Base-by-base conservation (phyloP, 2,113 vertebrate species). In the Brachyistius frenatus region DNA sequence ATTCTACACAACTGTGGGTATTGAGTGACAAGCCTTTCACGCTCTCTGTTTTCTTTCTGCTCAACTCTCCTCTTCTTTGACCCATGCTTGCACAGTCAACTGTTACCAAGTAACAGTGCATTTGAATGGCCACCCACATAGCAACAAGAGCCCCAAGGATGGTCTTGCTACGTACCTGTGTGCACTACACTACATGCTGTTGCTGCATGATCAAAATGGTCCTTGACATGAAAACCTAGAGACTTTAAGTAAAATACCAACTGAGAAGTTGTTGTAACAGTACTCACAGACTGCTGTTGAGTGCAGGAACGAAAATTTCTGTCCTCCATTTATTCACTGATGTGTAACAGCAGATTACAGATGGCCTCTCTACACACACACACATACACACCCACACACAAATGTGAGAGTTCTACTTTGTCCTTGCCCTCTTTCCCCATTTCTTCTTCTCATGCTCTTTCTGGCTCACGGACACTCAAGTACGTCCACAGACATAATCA, bases 101-200 rank as follows among this genome's bases (percentile, higher is more conserved):
- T 79, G 93, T 95, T 94, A 93, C 92, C 88, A 92, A 94, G 93
- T 94, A 94, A 95, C 92, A 55, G 83, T 60, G 77, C 39, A 72
- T 86, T 54, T 85, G 65, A 90, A 86, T 67, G 71, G 84, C 76
- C 87, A 66, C 86, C 91, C 91, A 92, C 91, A 75, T 89, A 91
- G 89, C 90, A 92, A 92, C 92, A 89, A 36, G 83, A 35, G 5
- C 73, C 66, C 57, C 41, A 57, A 73, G n/a, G 60, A 84, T 39
- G 77, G 66, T 71, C 74, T 78, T 36, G 52, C 33, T 64, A 36
- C 13, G 11, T 89, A 86, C 76, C 86, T 81, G 75, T 64, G 62
- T 77, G 73, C 44, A 44, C 54, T 62, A 53, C 56, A 15, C 5
- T 11, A 31, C 66, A 61, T 3, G 4, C 49, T 71, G 53, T 53